These are phyloP conservation scores for Cheilosia grossa DNA, from an alignment of 2,888 invertebrate genomes.

Conservation along the genomic window DNA sequence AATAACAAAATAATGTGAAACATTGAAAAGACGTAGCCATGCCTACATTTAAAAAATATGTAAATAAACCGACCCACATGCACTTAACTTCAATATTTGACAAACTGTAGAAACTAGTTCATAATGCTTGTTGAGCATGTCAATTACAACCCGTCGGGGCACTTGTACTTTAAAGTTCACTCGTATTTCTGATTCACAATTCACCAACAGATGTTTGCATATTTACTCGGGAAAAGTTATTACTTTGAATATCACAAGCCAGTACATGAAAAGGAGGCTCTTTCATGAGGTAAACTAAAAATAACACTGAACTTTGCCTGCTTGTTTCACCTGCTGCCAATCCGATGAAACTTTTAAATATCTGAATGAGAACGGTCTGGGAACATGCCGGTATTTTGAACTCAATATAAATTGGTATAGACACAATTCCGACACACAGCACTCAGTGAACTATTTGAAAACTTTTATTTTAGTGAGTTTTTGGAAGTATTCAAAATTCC, in stretches of 20 bases:
- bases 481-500: conserved; percentile 51
- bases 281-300: conserved; percentile 1
- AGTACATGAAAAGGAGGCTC: conserved; percentile 26
- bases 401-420: conserved; percentile 4
- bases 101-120: background rate
- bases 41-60: background rate
- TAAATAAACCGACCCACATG: background rate
- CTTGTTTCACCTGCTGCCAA: conserved; percentile 67
- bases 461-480: conserved; percentile 53
- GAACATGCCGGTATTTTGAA: conserved; percentile 41
- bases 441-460: conserved; percentile 47
- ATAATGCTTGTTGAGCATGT: background rate
- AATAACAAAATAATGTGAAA: too few species aligned
- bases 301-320: conserved; percentile 18
- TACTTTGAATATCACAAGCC: conserved; percentile 43
- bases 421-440: background rate
- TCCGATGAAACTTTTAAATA: conserved; percentile 49
- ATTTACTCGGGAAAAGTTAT: conserved; percentile 8
- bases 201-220: background rate
- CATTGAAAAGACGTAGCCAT: too few species aligned
- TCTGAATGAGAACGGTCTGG: conserved; percentile 9
- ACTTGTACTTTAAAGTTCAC: background rate
- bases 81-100: background rate
- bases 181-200: background rate
- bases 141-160: too few species aligned